These are phyloP conservation scores for Bedellia somnulentella DNA, from an alignment of 2,888 invertebrate genomes.

Conservation along the genomic window DNA sequence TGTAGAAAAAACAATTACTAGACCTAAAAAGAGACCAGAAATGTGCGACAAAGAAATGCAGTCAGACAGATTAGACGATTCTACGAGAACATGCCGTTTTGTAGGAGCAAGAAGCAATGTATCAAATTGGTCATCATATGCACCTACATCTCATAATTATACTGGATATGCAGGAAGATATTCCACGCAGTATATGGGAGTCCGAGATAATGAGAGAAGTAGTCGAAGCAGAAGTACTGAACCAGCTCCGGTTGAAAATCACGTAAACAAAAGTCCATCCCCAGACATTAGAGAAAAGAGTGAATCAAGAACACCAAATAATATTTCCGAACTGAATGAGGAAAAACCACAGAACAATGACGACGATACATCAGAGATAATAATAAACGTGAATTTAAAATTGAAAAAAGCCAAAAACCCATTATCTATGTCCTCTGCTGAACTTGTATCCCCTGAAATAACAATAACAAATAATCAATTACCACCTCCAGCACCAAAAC, in stretches of 20 bases:
- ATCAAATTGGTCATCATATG: constrained; percentile 67
- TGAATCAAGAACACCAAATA: constrained; percentile 14
- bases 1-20: constrained; percentile 68
- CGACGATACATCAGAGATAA: constrained; percentile 40
- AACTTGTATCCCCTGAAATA: constrained; percentile 41
- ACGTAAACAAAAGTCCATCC: constrained; percentile 6
- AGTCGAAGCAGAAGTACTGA: constrained; percentile 40
- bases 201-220: constrained; percentile 35
- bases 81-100: constrained; percentile 67
- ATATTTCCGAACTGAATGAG: constrained; percentile 19
- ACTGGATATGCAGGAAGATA: constrained; percentile 51
- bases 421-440: no score
- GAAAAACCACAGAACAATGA: constrained; percentile 31
- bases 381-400: constrained; percentile 50
- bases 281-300: constrained; percentile 21
- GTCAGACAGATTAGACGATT: constrained; percentile 71
- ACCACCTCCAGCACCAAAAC: constrained; percentile 53
- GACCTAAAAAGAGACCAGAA: constrained; percentile 56
- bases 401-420: constrained; percentile 39
- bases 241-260: constrained; percentile 25
- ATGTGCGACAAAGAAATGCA: constrained; percentile 74
- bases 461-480: constrained; percentile 42
- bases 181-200: constrained; percentile 43
- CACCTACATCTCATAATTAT: constrained; percentile 39
- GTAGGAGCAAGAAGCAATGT: constrained; percentile 59